Evolutionary conservation across 2,113 vertebrate genomes (phyloP).

Genomic region (Zosterops lateralis): DNA sequence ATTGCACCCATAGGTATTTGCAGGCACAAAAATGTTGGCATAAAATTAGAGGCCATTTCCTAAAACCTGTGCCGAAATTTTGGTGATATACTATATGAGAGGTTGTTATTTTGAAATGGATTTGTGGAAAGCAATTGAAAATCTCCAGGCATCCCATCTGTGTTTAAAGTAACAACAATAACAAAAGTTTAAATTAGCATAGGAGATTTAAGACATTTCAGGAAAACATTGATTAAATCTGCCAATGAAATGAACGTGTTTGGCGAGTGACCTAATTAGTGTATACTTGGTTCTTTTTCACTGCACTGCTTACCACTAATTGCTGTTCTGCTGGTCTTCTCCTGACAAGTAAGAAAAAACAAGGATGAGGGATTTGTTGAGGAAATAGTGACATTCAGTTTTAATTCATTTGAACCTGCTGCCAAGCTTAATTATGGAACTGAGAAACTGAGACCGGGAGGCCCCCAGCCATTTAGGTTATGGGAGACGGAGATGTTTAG

Average conservation of each 20-base stretch:
- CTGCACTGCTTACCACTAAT: conserved; percentile 73
- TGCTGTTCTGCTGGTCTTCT: conserved; percentile 72
- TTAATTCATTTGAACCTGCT: conserved; percentile 74
- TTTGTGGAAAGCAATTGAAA: conserved; percentile 61
- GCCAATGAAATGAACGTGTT: conserved; percentile 69
- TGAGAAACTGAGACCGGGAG: conserved; percentile 42
- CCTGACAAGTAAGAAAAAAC: conserved; percentile 72
- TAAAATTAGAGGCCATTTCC: conserved; percentile 54
- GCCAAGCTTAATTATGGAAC: conserved; percentile 71
- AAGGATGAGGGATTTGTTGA: conserved; percentile 70
- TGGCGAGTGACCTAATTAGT: conserved; percentile 79
- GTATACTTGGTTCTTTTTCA: conserved; percentile 69
- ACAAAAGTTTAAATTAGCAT: conserved; percentile 72
- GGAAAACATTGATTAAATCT: conserved; percentile 77
- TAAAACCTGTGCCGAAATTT: conserved; percentile 46
- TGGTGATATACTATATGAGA: conserved; percentile 19
- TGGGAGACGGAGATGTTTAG: conserved; percentile 8
- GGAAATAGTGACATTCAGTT: conserved; percentile 74
- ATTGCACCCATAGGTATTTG: conserved; percentile 32
- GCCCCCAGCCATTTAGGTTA: conserved; percentile 52
- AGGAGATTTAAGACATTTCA: conserved; percentile 70
- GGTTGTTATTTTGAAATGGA: conserved; percentile 59
- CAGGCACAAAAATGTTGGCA: conserved; percentile 34
- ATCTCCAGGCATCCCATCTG: conserved; percentile 71
- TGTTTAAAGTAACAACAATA: conserved; percentile 71